Conservation (phyloP, 2,113 vertebrate genomes). For the Archocentrus centrarchus region DNA sequence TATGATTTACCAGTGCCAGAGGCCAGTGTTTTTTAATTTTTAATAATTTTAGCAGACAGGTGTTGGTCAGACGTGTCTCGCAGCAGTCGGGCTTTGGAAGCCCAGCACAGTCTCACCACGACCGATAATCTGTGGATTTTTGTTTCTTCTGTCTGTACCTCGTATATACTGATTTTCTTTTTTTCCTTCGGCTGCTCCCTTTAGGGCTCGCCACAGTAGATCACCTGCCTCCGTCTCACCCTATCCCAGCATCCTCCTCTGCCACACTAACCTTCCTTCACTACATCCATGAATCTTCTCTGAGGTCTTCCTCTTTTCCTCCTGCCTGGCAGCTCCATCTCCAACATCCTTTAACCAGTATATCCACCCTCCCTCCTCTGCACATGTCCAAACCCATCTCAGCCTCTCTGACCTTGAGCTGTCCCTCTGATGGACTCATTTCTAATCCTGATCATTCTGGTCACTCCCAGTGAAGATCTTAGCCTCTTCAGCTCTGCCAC, state of each 20-base stretch:
- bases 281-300: neutral
- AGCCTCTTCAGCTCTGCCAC: no score
- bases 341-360: neutral
- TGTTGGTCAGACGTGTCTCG: neutral
- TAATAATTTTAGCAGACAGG: neutral
- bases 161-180: neutral
- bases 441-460: no score
- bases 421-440: no score
- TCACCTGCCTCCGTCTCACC: neutral
- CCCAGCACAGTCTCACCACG: neutral
- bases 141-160: neutral
- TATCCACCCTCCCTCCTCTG: neutral
- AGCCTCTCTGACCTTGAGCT: neutral
- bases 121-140: neutral
- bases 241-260: neutral
- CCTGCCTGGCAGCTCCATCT: neutral
- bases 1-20: neutral
- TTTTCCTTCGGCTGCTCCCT: neutral
- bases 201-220: no score
- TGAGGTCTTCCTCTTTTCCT: neutral
- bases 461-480: no score
- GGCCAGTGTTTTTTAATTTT: neutral
- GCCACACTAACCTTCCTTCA: neutral
- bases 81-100: neutral
- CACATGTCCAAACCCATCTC: neutral